A percentile compares a stretch with the other conserved stretches of the same genome.
Evolutionary conservation across 2,888 invertebrate species (phyloP).

Genomic region (Hetaerina titia): DNA sequence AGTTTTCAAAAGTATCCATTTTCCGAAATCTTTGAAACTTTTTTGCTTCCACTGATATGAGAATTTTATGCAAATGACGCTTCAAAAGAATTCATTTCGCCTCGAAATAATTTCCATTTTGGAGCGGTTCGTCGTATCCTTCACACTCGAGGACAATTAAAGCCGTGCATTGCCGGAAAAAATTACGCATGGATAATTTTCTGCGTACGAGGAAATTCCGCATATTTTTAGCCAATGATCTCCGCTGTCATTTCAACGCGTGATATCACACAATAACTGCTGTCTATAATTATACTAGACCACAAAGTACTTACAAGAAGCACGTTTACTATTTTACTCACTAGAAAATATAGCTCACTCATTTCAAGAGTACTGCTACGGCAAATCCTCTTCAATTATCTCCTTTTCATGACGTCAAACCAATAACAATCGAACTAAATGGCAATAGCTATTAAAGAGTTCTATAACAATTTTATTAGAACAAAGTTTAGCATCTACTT

Average conservation of each 20-base stretch:
- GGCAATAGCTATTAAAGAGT: no score
- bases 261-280: background rate
- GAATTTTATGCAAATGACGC: slow-evolving; percentile 51
- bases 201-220: background rate
- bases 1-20: background rate
- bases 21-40: background rate
- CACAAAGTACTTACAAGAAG: no score
- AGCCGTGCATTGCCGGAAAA: background rate
- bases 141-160: slow-evolving; percentile 28
- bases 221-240: background rate
- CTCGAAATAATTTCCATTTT: slow-evolving; percentile 27
- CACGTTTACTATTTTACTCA: no score
- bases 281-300: no score
- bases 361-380: no score
- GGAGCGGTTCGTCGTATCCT: background rate
- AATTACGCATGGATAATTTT: background rate
- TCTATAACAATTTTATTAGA: no score
- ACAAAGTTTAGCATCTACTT: no score
- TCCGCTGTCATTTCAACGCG: background rate
- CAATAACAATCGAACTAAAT: no score
- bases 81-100: slow-evolving; percentile 25
- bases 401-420: background rate
- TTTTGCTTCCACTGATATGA: slow-evolving; percentile 16
- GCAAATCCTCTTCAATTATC: background rate
- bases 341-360: no score